These are phyloP conservation scores for Meloidogyne chitwoodi DNA, from an alignment of 1,140 invertebrate species.

Conservation along the genomic window DNA sequence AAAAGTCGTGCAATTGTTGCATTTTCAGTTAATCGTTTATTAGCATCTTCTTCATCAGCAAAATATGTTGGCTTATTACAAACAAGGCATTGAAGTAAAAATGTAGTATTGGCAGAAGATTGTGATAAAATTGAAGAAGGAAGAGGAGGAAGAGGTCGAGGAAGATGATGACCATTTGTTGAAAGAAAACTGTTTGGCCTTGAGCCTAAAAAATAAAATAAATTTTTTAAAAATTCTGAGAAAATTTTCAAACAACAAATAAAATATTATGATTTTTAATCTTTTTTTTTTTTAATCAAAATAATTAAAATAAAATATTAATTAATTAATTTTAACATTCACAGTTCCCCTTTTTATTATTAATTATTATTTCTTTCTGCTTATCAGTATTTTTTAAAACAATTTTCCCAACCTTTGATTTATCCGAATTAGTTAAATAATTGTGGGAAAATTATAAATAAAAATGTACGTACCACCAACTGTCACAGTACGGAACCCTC, in stretches of 20 bases:
- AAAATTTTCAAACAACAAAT: neutral
- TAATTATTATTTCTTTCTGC: neutral
- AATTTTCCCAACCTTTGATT: neutral
- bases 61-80: slow-evolving; percentile 42
- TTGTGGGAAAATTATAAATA: neutral
- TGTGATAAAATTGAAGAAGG: slow-evolving; percentile 15
- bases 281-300: too few relatives aligned
- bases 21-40: slow-evolving; percentile 26
- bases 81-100: slow-evolving; percentile 24
- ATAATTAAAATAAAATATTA: too few relatives aligned
- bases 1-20: slow-evolving; percentile 24
- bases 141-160: slow-evolving; percentile 10
- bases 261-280: neutral
- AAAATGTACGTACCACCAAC: neutral
- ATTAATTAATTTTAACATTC: too few relatives aligned
- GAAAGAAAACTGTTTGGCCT: slow-evolving; percentile 37
- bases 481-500: neutral
- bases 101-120: slow-evolving; percentile 2
- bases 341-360: too few relatives aligned
- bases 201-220: too few relatives aligned
- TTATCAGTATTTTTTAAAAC: neutral
- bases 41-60: slow-evolving; percentile 35
- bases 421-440: neutral
- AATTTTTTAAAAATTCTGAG: neutral
- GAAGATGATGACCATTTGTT: neutral